Percentiles rank a stretch among this genome's conserved stretches.
These are phyloP conservation scores for Ciconia stormi DNA, from an alignment of 2,113 vertebrate species.

Conservation along the genomic window DNA sequence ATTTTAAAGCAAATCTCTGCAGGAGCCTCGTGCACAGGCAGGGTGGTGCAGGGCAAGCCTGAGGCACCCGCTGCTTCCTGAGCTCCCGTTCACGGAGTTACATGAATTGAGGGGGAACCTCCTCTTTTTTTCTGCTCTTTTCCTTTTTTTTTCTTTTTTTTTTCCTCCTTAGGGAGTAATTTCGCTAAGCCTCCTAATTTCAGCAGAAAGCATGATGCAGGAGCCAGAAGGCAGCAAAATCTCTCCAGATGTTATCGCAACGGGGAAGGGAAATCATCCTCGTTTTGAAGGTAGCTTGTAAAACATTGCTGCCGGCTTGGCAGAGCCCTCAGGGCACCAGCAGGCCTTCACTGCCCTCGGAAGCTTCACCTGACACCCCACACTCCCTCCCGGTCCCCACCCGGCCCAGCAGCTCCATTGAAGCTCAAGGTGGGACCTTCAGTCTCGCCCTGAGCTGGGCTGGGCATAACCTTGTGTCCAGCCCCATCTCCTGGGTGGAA, in stretches of 20 bases:
- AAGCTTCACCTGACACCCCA: neutral
- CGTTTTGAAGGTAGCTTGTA: neutral
- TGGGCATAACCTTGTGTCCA: neutral
- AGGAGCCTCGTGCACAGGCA: neutral
- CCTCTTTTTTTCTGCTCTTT: neutral
- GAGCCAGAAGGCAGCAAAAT: constrained; percentile 54
- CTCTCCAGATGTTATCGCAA: constrained; percentile 57
- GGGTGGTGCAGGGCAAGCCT: neutral
- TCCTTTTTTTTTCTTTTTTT: neutral
- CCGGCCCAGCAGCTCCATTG: neutral
- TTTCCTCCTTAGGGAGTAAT: neutral
- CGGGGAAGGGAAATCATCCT: constrained; percentile 19
- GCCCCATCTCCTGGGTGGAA: neutral
- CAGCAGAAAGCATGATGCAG: constrained; percentile 13
- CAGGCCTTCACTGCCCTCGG: neutral
- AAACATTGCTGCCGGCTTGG: neutral
- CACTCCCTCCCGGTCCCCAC: too few species aligned
- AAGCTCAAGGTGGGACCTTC: neutral
- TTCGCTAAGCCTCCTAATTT: constrained; percentile 43
- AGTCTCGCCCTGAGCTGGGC: neutral
- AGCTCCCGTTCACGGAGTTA: neutral
- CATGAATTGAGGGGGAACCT: neutral
- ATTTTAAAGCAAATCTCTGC: neutral
- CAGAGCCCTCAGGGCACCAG: neutral
- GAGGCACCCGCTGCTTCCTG: rapidly evolving